A percentile compares a stretch with the other conserved stretches of the same genome.
phyloP scores from a whole-genome alignment of 1,140 invertebrate species.

The Ceratosolen fusciceps region DNA sequence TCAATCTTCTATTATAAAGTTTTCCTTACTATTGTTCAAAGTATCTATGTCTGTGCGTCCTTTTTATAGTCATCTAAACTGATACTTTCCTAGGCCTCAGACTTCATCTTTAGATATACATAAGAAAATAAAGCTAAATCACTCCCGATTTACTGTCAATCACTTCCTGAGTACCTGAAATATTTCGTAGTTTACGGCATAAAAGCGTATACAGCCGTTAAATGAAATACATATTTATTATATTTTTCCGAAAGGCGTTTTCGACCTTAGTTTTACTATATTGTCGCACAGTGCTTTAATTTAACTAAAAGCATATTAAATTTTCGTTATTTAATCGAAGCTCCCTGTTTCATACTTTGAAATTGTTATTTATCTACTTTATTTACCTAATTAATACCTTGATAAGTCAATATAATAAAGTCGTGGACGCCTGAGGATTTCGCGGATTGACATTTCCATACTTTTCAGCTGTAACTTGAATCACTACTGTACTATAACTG shows the following conservation, averaged over 20 bases:
- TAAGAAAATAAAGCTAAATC: slow-evolving; percentile 7
- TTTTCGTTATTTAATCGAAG: background rate
- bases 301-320: slow-evolving; percentile 8
- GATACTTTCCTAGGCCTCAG: slow-evolving; percentile 50
- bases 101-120: slow-evolving; percentile 60
- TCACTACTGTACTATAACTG: slow-evolving; percentile 72
- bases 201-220: slow-evolving; percentile 12
- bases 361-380: slow-evolving; percentile 4
- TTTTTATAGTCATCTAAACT: slow-evolving; percentile 42
- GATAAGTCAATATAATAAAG: slow-evolving; percentile 15
- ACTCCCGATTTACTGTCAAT: background rate
- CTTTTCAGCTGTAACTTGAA: slow-evolving; percentile 71
- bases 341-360: background rate
- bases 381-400: slow-evolving; percentile 17
- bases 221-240: slow-evolving; percentile 13
- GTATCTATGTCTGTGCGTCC: slow-evolving; percentile 59
- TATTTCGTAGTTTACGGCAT: slow-evolving; percentile 19
- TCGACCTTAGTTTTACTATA: slow-evolving; percentile 17
- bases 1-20: background rate
- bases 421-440: slow-evolving; percentile 58
- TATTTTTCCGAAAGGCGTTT: slow-evolving; percentile 21
- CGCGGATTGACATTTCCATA: slow-evolving; percentile 64
- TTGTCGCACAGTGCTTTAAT: background rate
- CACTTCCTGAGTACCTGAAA: slow-evolving; percentile 4
- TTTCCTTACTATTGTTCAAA: slow-evolving; percentile 4